Evolutionary conservation across 64 coral and sea anemone species (phyloP), one percentile per base, ranked within the genome.

Genomic region (Exaiptasia diaphana): DNA sequence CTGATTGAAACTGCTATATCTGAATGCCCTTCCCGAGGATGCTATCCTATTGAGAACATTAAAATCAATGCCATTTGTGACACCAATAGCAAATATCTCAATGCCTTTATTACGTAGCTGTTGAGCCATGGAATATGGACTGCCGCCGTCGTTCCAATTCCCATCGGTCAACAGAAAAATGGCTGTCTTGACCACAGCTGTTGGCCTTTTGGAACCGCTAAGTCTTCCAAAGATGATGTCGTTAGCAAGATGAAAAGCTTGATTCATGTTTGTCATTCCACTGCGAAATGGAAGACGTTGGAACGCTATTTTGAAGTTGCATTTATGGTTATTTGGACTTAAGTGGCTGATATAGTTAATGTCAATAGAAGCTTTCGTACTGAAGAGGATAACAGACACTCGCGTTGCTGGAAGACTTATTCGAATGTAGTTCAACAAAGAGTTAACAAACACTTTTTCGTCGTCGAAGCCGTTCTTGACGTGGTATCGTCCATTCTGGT

Each of bases 401-500:
- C 86, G 58, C 1, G 91, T 89, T n/a, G 86, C 38, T 2, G 79
- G 79, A 21, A 84, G 45, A 75, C 91, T 95, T 1, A 95, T 48
- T 0, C 91, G 85, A 43, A 95, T 89, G 24, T 85, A 56, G 58
- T 73, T 95, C 9, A 95, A 50, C 17, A 95, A 67, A 20, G 73
- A 84, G 23, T 95, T 95, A 4, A 95, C 91, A 31, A 95, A 95
- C 15, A 85, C 64, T 46, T 95, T 95, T 67, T 95, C 91, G 43
- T 95, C 91, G 69, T 82, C 64, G 41, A 89, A 95, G 15, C 91
- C 91, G 54, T 88, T 73, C 23, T 73, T 73, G 40, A 67, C 54
- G 20, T 50, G 54, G 3, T 18, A 10, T 55, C 18, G 53, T 22
- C 54, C 41, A 33, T 71, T 85, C 18, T 31, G 44, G 20, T 42